These are phyloP conservation scores for Corbicula japonica DNA, from an alignment of 2,888 invertebrate genomes.

Conservation along the genomic window DNA sequence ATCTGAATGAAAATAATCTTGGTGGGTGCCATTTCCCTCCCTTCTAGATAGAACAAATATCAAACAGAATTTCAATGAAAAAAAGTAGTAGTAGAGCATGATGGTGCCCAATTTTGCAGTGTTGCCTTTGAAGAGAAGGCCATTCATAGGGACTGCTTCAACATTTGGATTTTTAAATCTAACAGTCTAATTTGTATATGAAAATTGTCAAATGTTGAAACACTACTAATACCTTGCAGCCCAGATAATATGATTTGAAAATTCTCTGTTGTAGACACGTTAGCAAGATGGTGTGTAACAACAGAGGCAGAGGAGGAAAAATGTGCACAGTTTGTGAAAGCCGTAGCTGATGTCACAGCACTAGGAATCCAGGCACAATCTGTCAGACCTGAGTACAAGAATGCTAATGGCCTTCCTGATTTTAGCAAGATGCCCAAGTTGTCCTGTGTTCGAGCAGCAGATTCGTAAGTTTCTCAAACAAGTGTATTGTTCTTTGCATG, in stretches of 20 bases:
- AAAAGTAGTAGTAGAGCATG: background rate
- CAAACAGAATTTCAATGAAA: no score
- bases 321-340: constrained; percentile 91
- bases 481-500: no score
- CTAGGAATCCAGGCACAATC: constrained; percentile 16
- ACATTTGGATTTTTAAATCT: background rate
- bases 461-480: constrained; percentile 81
- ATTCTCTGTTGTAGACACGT: constrained; percentile 65
- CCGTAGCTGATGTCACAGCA: constrained; percentile 15
- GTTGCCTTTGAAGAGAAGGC: background rate
- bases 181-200: background rate
- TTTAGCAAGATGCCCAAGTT: constrained; percentile 87
- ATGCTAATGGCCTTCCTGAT: constrained; percentile 89
- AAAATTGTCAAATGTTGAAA: background rate
- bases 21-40: no score
- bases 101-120: background rate
- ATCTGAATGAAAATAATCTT: no score
- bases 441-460: constrained; percentile 73
- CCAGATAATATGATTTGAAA: background rate
- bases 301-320: constrained; percentile 93
- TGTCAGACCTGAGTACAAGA: constrained; percentile 84
- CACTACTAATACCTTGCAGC: background rate
- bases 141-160: background rate
- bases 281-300: constrained; percentile 93
- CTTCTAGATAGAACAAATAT: no score